Evolutionary conservation across 2,888 invertebrate genomes (phyloP).

Genomic region (Athalia cordata): DNA sequence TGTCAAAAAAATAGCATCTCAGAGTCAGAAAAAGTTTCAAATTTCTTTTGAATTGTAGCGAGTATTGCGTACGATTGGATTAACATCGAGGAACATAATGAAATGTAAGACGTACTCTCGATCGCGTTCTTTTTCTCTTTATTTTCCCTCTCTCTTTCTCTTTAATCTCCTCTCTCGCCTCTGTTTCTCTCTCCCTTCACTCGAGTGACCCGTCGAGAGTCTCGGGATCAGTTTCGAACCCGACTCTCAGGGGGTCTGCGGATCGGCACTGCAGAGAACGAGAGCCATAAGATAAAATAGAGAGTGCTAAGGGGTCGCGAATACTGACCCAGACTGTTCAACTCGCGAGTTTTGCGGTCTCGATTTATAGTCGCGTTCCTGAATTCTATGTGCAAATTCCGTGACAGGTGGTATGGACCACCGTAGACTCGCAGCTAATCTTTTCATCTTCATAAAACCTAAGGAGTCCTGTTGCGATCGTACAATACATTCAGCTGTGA

Average conservation of each 20-base stretch:
- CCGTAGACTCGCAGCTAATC: too few species aligned
- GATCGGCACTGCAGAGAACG: constrained; percentile 34
- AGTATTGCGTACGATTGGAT: neutral
- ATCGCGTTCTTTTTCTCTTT: constrained; percentile 26
- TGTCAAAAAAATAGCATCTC: too few species aligned
- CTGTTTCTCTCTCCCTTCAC: constrained; percentile 43
- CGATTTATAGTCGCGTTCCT: constrained; percentile 5
- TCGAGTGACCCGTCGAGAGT: constrained; percentile 50
- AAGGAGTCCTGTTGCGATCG: too few species aligned
- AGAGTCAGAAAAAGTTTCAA: neutral
- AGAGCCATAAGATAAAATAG: constrained; percentile 51
- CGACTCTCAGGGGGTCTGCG: constrained; percentile 16
- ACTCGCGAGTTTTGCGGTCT: constrained; percentile 10
- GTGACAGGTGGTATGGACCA: neutral
- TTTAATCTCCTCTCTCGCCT: constrained; percentile 8
- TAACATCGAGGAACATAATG: too few species aligned
- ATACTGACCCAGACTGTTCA: constrained; percentile 19
- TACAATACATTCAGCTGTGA: too few species aligned
- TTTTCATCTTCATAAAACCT: neutral
- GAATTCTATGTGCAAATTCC: neutral
- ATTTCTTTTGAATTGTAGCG: neutral
- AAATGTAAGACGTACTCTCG: too few species aligned
- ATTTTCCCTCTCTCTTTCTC: constrained; percentile 38
- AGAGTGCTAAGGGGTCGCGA: constrained; percentile 19
- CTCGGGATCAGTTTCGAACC: constrained; percentile 30